Evolutionary conservation across 2,113 vertebrate genomes (phyloP), one percentile per base, ranked within the genome.

Genomic region (Entomyzon cyanotis): DNA sequence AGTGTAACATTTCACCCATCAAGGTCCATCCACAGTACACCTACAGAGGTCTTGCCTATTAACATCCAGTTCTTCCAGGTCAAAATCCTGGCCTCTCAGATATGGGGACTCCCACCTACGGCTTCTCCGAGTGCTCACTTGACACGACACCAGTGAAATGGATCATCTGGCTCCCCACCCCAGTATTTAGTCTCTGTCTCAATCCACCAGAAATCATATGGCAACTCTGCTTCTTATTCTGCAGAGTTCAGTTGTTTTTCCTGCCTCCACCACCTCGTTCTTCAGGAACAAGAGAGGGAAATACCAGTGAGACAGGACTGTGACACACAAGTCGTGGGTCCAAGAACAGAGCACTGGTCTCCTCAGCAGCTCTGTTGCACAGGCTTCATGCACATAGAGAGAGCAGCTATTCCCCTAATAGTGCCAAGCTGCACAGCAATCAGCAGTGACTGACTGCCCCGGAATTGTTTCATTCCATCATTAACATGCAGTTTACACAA

Each of bases 371-470:
- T 93, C 75, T 46, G 65, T 60, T 78, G 47, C 74, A 81, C 12
- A 8, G 59, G 55, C 65, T 82, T 95, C 11, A 39, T 77, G 44
- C 59, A 60, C 8, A 28, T 58, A 47, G 25, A 59, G 15, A 84
- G 28, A 87, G 67, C 55, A 89, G 92, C 55, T 33, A 59, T 89
- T 89, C 94, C 78, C 33, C 77, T 82, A 91, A 94, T 60, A 84
- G 91, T 30, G 65, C 47, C 4, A 2, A 91, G 90, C 63, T 18
- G 13, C 84, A 82, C 69, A 68, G 60, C 81, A 93, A 68, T 87
- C 94, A 92, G 85, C 94, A 92, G 84, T 52, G 94, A 96, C 24
- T 65, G 84, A 95, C 76, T 84, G 79, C 89, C 52, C 60, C 21
- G 12, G 28, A 92, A 68, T 1, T 30, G 44, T 91, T 89, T 76